Conservation (phyloP, 1,140 invertebrate genomes). For the Gryllus bimaculatus region DNA sequence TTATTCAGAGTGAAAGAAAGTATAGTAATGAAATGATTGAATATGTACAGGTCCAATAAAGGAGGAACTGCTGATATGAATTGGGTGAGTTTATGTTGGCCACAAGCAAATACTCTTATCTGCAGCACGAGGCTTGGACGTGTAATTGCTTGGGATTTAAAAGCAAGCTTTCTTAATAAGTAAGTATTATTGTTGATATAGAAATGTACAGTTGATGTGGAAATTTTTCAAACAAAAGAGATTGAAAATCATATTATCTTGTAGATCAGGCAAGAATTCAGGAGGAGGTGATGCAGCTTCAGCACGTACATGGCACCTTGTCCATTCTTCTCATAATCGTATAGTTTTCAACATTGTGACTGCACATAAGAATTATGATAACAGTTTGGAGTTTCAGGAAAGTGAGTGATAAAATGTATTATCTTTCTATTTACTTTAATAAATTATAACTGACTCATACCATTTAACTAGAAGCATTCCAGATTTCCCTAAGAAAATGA, state of each 20-base stretch:
- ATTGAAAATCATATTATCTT: neutral
- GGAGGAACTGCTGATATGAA: neutral
- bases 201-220: too few species aligned
- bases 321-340: neutral
- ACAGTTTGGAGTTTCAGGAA: neutral
- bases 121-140: slow-evolving; percentile 7
- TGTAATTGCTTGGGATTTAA: neutral
- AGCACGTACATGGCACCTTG: neutral
- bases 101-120: slow-evolving; percentile 1
- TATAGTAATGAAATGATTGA: too few species aligned
- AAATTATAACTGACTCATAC: neutral
- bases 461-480: neutral
- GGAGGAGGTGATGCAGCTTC: neutral
- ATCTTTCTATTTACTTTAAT: neutral
- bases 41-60: slow-evolving; percentile 2
- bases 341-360: neutral
- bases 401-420: neutral
- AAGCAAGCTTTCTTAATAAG: neutral
- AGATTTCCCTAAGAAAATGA: too few species aligned
- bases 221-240: too few species aligned
- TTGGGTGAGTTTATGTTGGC: slow-evolving; percentile 13
- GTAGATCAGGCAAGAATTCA: neutral
- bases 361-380: neutral
- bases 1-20: neutral
- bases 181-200: neutral